These are phyloP conservation scores for Drosophila persimilis DNA, from an alignment of 1,140 invertebrate species.

Conservation along the genomic window DNA sequence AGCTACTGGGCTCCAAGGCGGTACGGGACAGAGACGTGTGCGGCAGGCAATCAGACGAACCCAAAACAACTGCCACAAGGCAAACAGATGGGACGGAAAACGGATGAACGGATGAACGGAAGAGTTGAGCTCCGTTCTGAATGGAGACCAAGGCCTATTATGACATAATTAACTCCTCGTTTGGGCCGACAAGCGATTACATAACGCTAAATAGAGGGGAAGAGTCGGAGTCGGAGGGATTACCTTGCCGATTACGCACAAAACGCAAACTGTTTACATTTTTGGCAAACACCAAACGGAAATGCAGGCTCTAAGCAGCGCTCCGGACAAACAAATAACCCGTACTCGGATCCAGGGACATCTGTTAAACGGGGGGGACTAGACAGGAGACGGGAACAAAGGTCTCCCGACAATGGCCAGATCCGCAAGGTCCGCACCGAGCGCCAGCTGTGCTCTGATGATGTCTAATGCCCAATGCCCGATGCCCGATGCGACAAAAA, in stretches of 20 bases:
- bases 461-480: conserved; percentile 10
- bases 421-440: conserved; percentile 17
- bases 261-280: conserved; percentile 72
- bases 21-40: conserved; percentile 8
- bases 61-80: conserved; percentile 43
- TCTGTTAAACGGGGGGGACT: conserved; percentile 1
- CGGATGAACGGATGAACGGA: conserved; percentile 4
- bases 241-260: conserved; percentile 67
- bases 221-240: conserved; percentile 12
- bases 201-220: conserved; percentile 44
- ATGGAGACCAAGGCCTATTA: conserved; percentile 45
- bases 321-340: conserved; percentile 71
- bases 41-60: conserved; percentile 23
- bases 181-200: conserved; percentile 61
- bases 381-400: conserved; percentile 15
- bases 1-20: conserved; percentile 13
- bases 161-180: conserved; percentile 79
- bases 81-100: conserved; percentile 32
- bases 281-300: conserved; percentile 72
- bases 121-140: conserved; percentile 19
- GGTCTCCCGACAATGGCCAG: conserved; percentile 31
- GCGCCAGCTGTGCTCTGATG: conserved; percentile 16
- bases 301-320: conserved; percentile 71
- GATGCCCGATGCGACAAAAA: conserved; percentile 15
- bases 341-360: conserved; percentile 38